phyloP scores from a whole-genome alignment of 2,113 vertebrate genomes.

The Athene cunicularia region DNA sequence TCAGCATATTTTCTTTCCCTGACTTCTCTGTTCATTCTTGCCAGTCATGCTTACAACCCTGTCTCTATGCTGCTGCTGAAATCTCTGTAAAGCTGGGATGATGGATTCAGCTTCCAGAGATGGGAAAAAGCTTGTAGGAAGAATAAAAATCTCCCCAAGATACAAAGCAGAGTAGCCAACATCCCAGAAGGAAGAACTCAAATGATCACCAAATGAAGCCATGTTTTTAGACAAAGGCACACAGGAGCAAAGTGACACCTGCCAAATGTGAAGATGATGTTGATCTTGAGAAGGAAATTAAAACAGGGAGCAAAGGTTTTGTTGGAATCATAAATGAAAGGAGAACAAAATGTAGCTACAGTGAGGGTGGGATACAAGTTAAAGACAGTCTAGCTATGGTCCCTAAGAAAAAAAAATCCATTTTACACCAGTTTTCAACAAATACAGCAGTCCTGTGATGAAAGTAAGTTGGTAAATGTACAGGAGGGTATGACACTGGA shows the following conservation, averaged over 20 bases:
- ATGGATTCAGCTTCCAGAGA: background rate
- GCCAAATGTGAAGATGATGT: background rate
- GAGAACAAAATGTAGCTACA: background rate
- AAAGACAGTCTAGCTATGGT: background rate
- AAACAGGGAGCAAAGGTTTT: background rate
- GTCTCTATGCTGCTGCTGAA: background rate
- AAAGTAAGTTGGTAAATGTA: background rate
- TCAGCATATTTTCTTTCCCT: background rate
- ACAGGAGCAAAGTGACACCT: background rate
- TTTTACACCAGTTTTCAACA: background rate
- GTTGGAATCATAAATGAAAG: background rate
- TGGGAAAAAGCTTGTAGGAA: background rate
- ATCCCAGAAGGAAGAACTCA: background rate
- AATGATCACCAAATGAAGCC: background rate
- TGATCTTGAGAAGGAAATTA: background rate
- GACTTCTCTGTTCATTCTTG: background rate
- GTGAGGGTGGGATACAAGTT: fast-evolving
- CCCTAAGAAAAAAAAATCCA: background rate
- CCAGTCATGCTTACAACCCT: background rate
- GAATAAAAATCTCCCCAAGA: background rate
- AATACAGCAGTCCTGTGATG: background rate
- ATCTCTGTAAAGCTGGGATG: background rate
- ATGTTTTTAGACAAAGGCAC: background rate
- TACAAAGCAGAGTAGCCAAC: background rate
- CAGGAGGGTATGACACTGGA: background rate